Percentiles rank a stretch among this genome's conserved stretches.
phyloP scores from a whole-genome alignment of 2,797 vertebrate genomes.

The Propithecus deckenii region DNA sequence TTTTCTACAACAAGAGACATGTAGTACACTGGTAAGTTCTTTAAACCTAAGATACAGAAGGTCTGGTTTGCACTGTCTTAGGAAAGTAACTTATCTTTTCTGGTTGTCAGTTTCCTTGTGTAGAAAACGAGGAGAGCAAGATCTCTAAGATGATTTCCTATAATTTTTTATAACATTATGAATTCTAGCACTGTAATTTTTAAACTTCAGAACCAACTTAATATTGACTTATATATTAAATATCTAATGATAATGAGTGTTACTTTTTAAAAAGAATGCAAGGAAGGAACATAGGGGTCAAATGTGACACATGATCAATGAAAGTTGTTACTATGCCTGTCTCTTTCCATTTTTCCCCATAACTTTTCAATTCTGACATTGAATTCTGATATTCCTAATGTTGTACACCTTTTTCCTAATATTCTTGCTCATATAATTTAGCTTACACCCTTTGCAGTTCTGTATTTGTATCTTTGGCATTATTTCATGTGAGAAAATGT shows the following conservation, averaged over 20 bases:
- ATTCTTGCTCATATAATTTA: not conserved
- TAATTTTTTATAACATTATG: not conserved
- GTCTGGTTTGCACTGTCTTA: not conserved
- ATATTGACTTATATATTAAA: not conserved
- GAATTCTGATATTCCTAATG: not conserved
- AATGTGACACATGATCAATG: not conserved
- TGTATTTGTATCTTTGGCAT: conserved; percentile 45
- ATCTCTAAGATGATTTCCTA: not conserved
- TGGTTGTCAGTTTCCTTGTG: not conserved
- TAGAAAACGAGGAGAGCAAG: not conserved
- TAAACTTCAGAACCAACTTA: not conserved
- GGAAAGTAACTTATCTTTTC: not conserved
- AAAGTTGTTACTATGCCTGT: not conserved
- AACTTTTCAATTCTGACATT: conserved; percentile 26
- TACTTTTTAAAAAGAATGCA: not conserved
- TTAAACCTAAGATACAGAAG: not conserved
- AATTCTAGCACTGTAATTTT: not conserved
- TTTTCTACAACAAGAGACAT: not conserved
- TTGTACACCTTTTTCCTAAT: conserved; percentile 2
- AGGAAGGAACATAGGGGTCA: not conserved
- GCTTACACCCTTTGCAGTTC: conserved; percentile 31
- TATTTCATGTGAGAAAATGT: conserved; percentile 70
- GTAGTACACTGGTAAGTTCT: not conserved
- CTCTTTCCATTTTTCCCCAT: not conserved
- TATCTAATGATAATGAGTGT: not conserved